A percentile compares a stretch with the other conserved stretches of the same genome.
Evolutionary conservation across 2,113 vertebrate species (phyloP).

Genomic region (Microcebus tavaratra): DNA sequence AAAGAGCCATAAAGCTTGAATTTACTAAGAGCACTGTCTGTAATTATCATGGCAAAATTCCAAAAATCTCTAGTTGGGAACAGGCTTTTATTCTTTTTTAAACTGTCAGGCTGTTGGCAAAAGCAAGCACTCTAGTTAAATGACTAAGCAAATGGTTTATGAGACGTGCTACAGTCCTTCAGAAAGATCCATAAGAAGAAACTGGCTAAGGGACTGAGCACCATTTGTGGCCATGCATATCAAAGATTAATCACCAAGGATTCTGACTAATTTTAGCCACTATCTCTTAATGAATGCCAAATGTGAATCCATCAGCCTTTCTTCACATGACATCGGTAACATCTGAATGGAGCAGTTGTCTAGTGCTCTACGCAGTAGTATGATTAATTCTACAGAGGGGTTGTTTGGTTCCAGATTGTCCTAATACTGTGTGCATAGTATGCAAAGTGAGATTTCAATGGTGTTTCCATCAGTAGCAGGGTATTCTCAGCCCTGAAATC

Average conservation of each 20-base stretch:
- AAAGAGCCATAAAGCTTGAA: neutral
- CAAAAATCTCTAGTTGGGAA: conserved; percentile 52
- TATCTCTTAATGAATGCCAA: conserved; percentile 65
- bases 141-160: conserved; percentile 75
- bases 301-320: conserved; percentile 55
- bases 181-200: conserved; percentile 51
- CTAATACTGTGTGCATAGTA: neutral
- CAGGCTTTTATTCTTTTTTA: conserved; percentile 67
- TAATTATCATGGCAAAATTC: conserved; percentile 72
- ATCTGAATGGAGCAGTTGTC: conserved; percentile 28
- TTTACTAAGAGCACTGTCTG: conserved; percentile 66
- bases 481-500: neutral
- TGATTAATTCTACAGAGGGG: neutral
- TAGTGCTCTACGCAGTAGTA: neutral
- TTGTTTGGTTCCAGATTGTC: conserved; percentile 24
- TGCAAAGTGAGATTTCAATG: neutral
- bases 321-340: neutral
- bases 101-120: conserved; percentile 73
- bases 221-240: conserved; percentile 53
- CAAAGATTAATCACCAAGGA: conserved; percentile 65
- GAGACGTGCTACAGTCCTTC: conserved; percentile 55
- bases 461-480: conserved; percentile 1
- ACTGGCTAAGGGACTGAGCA: conserved; percentile 53
- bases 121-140: conserved; percentile 74
- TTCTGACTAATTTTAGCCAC: conserved; percentile 62